Percentiles rank a stretch among this genome's conserved stretches.
These are phyloP conservation scores for Pachypsylla venusta DNA, from an alignment of 1,140 invertebrate genomes.

Conservation along the genomic window DNA sequence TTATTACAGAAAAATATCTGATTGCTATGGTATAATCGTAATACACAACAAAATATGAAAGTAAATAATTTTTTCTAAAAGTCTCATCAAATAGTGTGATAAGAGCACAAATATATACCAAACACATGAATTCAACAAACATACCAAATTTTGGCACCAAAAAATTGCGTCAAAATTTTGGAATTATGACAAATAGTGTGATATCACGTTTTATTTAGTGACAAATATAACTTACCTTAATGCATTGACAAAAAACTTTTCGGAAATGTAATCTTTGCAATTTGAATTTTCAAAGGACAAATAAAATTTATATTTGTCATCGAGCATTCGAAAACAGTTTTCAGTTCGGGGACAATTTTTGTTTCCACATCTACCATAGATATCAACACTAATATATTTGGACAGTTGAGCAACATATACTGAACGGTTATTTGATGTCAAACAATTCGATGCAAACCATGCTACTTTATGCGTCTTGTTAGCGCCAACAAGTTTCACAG, in stretches of 20 bases:
- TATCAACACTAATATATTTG: constrained; percentile 53
- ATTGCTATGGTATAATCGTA: no score
- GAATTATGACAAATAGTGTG: no score
- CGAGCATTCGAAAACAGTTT: constrained; percentile 80
- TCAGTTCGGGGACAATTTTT: constrained; percentile 64
- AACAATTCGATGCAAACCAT: constrained; percentile 94
- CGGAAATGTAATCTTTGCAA: constrained; percentile 89
- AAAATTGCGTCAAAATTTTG: no score
- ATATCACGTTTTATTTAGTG: no score
- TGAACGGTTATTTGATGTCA: constrained; percentile 67
- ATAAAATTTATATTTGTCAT: constrained; percentile 93
- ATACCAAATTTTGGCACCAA: no score
- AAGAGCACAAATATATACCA: no score
- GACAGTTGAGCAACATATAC: neutral
- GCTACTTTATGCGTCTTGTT: constrained; percentile 80
- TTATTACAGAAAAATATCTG: no score
- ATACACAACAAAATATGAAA: no score
- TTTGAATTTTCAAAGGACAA: constrained; percentile 94
- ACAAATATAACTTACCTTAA: constrained; percentile 43
- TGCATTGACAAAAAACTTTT: constrained; percentile 91
- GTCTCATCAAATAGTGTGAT: no score
- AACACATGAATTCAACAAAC: no score
- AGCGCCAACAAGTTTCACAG: constrained; percentile 59
- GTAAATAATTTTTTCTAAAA: no score
- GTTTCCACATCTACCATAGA: constrained; percentile 80